phyloP scores from a whole-genome alignment of 2,113 vertebrate genomes.

The Rana temporaria region DNA sequence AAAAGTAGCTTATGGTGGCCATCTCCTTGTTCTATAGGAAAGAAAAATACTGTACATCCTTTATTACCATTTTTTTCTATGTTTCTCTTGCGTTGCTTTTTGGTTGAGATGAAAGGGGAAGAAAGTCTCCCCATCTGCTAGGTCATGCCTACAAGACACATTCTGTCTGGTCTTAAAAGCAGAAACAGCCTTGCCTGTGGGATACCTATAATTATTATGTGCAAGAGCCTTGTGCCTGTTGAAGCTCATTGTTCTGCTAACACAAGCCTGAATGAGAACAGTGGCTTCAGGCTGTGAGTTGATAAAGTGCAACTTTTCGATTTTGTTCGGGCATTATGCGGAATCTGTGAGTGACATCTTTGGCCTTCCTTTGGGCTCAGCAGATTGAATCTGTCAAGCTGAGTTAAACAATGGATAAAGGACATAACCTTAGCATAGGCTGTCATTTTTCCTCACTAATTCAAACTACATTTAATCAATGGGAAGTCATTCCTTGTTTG shows the following conservation, averaged over 20 bases:
- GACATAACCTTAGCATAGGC: constrained; percentile 79
- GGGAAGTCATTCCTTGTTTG: constrained; percentile 88
- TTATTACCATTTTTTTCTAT: constrained; percentile 78
- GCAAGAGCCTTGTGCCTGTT: constrained; percentile 72
- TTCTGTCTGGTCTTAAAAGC: constrained; percentile 82
- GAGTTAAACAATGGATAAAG: constrained; percentile 84
- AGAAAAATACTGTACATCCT: constrained; percentile 72
- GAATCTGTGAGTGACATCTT: constrained; percentile 76
- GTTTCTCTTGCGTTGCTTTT: constrained; percentile 77
- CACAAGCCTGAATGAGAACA: constrained; percentile 76
- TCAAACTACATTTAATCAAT: constrained; percentile 91
- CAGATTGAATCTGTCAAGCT: constrained; percentile 88
- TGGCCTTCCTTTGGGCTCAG: constrained; percentile 77
- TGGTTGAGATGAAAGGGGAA: constrained; percentile 76
- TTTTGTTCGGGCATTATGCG: constrained; percentile 77
- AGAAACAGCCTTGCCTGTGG: constrained; percentile 81
- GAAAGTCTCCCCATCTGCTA: constrained; percentile 79
- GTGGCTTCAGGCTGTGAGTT: constrained; percentile 83
- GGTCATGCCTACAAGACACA: constrained; percentile 84
- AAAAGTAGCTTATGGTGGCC: constrained; percentile 75
- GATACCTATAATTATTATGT: constrained; percentile 83
- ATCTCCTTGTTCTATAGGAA: constrained; percentile 71
- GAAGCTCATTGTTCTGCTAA: constrained; percentile 80
- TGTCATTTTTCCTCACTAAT: constrained; percentile 81
- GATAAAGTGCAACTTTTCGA: constrained; percentile 85